Conservation (phyloP, 2,888 invertebrate species). For the Criorhina ranunculi region DNA sequence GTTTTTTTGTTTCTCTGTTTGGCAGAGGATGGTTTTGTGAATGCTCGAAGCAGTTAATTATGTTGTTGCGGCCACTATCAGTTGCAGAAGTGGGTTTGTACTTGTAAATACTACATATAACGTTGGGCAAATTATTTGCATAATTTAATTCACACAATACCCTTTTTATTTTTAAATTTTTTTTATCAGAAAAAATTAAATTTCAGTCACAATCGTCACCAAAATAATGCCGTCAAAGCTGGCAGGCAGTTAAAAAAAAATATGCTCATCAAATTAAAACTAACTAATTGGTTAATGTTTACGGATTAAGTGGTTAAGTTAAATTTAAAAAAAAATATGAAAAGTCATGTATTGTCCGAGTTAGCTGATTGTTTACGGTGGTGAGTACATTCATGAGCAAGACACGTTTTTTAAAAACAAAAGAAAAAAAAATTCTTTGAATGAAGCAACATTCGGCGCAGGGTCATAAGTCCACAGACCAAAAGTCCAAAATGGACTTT, state of each 20-base stretch:
- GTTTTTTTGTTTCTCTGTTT: too few relatives aligned
- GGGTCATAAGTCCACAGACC: too few relatives aligned
- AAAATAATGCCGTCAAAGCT: slow-evolving; percentile 38
- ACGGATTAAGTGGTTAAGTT: not conserved
- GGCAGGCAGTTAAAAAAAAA: slow-evolving; percentile 5
- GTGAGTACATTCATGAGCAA: too few relatives aligned
- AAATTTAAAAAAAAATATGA: slow-evolving; percentile 4
- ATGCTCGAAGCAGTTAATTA: slow-evolving; percentile 17
- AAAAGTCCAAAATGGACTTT: too few relatives aligned
- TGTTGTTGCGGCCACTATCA: slow-evolving; percentile 32
- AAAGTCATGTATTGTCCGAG: not conserved
- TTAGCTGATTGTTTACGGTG: too few relatives aligned
- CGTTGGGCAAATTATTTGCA: slow-evolving; percentile 11
- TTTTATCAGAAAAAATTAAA: slow-evolving; percentile 14
- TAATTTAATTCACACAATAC: slow-evolving; percentile 5
- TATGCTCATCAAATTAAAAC: slow-evolving; percentile 13
- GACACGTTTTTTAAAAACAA: too few relatives aligned
- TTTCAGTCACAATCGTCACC: slow-evolving; percentile 34
- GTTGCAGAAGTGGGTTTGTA: slow-evolving; percentile 41
- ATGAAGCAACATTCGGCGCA: too few relatives aligned
- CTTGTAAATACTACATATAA: slow-evolving; percentile 44
- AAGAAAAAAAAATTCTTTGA: too few relatives aligned
- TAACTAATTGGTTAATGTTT: slow-evolving; percentile 30
- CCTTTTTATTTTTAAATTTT: not conserved
- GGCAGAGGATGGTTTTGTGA: slow-evolving; percentile 8